These are phyloP conservation scores for Upupa epops DNA, from an alignment of 2,113 vertebrate genomes.

Conservation along the genomic window DNA sequence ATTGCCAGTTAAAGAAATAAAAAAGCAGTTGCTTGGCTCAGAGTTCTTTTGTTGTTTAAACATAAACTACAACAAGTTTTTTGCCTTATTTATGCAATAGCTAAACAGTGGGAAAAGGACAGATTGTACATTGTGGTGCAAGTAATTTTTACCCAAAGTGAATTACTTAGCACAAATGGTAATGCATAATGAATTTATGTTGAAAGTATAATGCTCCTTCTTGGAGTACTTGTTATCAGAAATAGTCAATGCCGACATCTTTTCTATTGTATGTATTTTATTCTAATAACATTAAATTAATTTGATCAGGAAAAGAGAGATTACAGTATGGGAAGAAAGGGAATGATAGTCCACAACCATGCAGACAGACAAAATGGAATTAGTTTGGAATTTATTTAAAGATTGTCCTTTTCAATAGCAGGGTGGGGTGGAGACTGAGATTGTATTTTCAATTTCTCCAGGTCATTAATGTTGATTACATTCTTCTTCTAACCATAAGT, in stretches of 20 bases:
- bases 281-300: slow-evolving; percentile 37
- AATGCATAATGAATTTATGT: background rate
- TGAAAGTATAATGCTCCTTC: background rate
- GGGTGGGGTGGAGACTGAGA: slow-evolving; percentile 48
- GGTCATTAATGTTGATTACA: slow-evolving; percentile 76
- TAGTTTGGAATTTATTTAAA: slow-evolving; percentile 45
- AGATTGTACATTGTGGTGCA: background rate
- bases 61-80: background rate
- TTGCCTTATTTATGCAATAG: background rate
- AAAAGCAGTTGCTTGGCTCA: background rate
- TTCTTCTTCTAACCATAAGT: slow-evolving; percentile 70
- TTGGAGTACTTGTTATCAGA: slow-evolving; percentile 2
- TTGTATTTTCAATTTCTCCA: slow-evolving; percentile 71
- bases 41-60: background rate
- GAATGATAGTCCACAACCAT: slow-evolving; percentile 42
- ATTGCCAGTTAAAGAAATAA: background rate
- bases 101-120: background rate
- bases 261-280: slow-evolving; percentile 30
- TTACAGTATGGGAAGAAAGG: background rate
- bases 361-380: slow-evolving; percentile 41
- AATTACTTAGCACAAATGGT: background rate
- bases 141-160: background rate
- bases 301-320: slow-evolving; percentile 34
- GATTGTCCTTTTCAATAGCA: slow-evolving; percentile 61
- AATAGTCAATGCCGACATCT: background rate